Evolutionary conservation across 2,888 invertebrate genomes (phyloP), one percentile per base, ranked within the genome.

Genomic region (Oxytorus armatus): DNA sequence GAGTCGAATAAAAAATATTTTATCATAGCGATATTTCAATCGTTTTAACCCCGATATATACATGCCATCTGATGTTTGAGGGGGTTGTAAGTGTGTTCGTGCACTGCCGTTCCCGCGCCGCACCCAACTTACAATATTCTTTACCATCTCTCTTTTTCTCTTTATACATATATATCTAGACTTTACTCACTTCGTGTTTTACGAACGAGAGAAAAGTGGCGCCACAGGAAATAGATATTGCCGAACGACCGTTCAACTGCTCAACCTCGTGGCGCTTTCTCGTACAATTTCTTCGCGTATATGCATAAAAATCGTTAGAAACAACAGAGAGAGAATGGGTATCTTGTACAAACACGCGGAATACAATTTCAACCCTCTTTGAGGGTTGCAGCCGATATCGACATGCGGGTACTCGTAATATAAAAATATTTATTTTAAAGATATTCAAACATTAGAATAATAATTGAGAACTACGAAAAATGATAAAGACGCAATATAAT

Each of bases 221-320:
- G 88, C 78, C 84, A 79, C 79, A 87, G 90, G 89, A 90, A 90
- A 90, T 90, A 90, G 91, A 90, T 90, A 90, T 91, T 89, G 88
- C 86, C 88, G 86, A 88, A 88, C 87, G 83, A 85, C 16, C 49
- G 85, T 85, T 86, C 88, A 88, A 88, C 88, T 86, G 7, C 44
- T 68, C 47, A 53, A 47, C 79, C 79, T 61, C 77, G 74, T 73
- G 61, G 57, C 69, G 42, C 53, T 8, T 82, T 82, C 72, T 82
- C 80, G 69, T 73, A 77, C 72, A 74, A 77, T 73, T 82, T 76
- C 14, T 44, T 3, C 14, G 49, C 21, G 21, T 8, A 44, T 5
- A n/a, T 21, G 76, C 51, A 61, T 51, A 70, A 59, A 39, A 21
- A 42, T 36, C 36, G 8, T 36, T 8, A 36, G 36, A 36, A 36